phyloP scores from a whole-genome alignment of 2,888 invertebrate species.

The Agapetus fuscipes region DNA sequence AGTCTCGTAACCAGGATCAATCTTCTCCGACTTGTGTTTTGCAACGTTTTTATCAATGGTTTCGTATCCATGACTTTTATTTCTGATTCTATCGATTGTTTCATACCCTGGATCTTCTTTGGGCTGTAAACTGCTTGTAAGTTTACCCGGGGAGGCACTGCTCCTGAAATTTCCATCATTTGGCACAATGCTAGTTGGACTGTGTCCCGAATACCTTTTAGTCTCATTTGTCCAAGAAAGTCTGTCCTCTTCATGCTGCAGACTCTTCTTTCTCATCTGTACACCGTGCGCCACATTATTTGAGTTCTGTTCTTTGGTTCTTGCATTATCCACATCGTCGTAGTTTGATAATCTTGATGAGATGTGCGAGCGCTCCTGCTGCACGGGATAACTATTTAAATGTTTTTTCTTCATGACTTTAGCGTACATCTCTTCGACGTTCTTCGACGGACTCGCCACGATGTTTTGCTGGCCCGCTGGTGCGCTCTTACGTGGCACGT shows the following conservation, averaged over 20 bases:
- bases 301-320: slow-evolving; percentile 27
- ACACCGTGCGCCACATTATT: slow-evolving; percentile 9
- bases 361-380: slow-evolving; percentile 28
- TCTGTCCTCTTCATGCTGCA: slow-evolving; percentile 24
- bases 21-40: slow-evolving; percentile 33
- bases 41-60: slow-evolving; percentile 43
- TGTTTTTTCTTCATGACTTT: slow-evolving; percentile 71
- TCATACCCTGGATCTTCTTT: slow-evolving; percentile 44
- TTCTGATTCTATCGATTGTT: slow-evolving; percentile 40
- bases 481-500: slow-evolving; percentile 29
- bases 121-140: slow-evolving; percentile 2
- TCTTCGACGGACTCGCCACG: slow-evolving; percentile 51
- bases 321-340: slow-evolving; percentile 16
- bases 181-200: slow-evolving; percentile 10
- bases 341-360: slow-evolving; percentile 31
- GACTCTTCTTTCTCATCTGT: slow-evolving; percentile 22
- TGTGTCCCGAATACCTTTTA: slow-evolving; percentile 15
- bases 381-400: slow-evolving; percentile 27
- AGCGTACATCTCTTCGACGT: slow-evolving; percentile 84
- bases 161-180: slow-evolving; percentile 8
- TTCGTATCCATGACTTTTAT: slow-evolving; percentile 50
- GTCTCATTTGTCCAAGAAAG: slow-evolving; percentile 26
- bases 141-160: slow-evolving; percentile 12
- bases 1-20: slow-evolving; percentile 57
- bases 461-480: slow-evolving; percentile 32